Evolutionary conservation across 2,797 vertebrate species (phyloP), one percentile per base, ranked within the genome.

Genomic region (Halcyon smyrnensis): DNA sequence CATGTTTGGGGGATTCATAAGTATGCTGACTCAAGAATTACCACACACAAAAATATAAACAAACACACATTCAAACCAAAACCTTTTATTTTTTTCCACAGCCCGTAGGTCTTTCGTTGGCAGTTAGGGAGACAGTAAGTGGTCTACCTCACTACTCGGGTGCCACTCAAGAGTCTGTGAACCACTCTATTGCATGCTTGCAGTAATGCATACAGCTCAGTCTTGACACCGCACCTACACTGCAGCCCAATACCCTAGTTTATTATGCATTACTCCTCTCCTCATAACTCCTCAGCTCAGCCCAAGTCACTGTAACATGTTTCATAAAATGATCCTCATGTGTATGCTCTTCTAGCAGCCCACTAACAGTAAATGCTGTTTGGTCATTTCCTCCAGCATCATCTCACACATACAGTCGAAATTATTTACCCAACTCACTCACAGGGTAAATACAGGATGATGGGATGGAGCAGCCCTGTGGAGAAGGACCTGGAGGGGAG

Each of bases 361-460:
- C 14, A 28, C 27, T n/a, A 57, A 25, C 8, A 15, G 15, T 5
- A 12, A 4, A 13, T 17, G 7, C 32, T 51, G 6, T n/a, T 34
- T 23, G 11, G 20, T 46, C 14, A 24, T 53, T 45, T 65, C 32
- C 63, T 89, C 53, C 75, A 79, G 41, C 70, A 69, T 19, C 46
- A 59, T 24, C 48, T 83, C 57, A 11, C 6, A n/a, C 6, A 20
- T 9, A 19, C 34, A 56, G 43, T 25, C 37, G 70, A 46, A 69
- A 32, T 32, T 45, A 3, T 51, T 10, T 19, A 43, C 12, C 30
- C 60, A 74, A 48, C 3, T 57, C 70, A 48, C 10, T 36, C n/a
- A 54, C 0, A 65, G 34, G 15, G 25, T 62, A 62, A 48, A 32
- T 11, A 68, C 0, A 1, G 30, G 12, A 24, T 37, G 21, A 78